Base-by-base conservation (phyloP, 2,797 vertebrate genomes). In the Borostomias antarcticus region DNA sequence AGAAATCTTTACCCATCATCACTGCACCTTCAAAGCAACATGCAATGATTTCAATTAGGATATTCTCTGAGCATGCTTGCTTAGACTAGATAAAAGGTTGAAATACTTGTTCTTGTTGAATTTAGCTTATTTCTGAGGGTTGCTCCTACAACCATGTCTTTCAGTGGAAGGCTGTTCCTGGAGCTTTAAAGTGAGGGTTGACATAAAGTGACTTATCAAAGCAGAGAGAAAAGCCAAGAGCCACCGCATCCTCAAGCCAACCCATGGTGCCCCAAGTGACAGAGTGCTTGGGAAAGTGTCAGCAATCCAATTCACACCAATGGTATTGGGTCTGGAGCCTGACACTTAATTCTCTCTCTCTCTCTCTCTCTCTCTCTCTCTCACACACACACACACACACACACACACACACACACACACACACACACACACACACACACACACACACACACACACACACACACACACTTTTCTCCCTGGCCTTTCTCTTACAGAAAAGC, bases 221-320 rank as follows among this genome's bases (percentile, higher is more conserved):
- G 53, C 23, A 15, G 35, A 40, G 33, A 40, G 10, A 40, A 21
- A 23, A 26, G 26, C 10, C 7, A 17, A 17, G 40, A 45, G 15
- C 4, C 7, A 26, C 58, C 23, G 8, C 26, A 5, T 29, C 28
- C 4, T 28, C 50, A 32, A 37, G 13, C 23, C 35, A 17, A 62
- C 58, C 53, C 40, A 21, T 15, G 28, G 17, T 1, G 13, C 43
- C 61, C 6, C 8, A n/a, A 62, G 67, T 53, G 52, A 62, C 63
- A 74, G 45, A 21, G 29, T 54, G 35, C 43, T 51, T 33, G 47
- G 35, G 19, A 58, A 52, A 45, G 58, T 69, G 72, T 62, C 66
- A 64, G 62, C 52, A 29, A 57, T 69, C 43, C 13, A 74, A 74
- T 66, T 66, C 58, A 47, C 62, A 62, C 58, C 43, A 57, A 43